Evolutionary conservation across 2,888 invertebrate species (phyloP).

Genomic region (Oegoconia quadripuncta): DNA sequence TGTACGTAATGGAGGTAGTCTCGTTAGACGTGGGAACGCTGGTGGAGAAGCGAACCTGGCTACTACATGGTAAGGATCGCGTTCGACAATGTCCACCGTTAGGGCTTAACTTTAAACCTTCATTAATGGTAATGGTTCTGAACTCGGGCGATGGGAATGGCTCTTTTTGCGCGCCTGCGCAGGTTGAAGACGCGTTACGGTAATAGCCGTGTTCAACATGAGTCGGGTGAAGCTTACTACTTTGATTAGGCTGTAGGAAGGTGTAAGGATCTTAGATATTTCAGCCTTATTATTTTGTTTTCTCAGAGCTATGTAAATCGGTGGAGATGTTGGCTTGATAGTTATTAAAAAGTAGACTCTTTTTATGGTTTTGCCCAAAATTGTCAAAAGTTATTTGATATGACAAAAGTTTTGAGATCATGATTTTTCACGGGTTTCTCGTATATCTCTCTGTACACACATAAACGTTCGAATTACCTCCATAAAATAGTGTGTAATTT

Average conservation of each 20-base stretch:
- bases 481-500: too few relatives aligned
- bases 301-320: too few relatives aligned
- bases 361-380: too few relatives aligned
- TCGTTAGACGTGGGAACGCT: conserved; percentile 75
- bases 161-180: conserved; percentile 54
- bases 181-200: conserved; percentile 41
- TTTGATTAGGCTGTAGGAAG: conserved; percentile 25
- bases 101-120: conserved; percentile 63
- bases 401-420: too few relatives aligned
- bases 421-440: too few relatives aligned
- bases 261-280: conserved; percentile 16
- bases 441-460: too few relatives aligned
- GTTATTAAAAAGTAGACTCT: too few relatives aligned
- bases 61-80: conserved; percentile 62
- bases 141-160: conserved; percentile 59
- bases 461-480: too few relatives aligned
- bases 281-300: neutral
- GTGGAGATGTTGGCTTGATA: too few relatives aligned
- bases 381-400: too few relatives aligned
- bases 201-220: conserved; percentile 56
- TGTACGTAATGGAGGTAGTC: conserved; percentile 69
- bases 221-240: conserved; percentile 15
- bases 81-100: conserved; percentile 68
- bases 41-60: conserved; percentile 33
- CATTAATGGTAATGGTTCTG: conserved; percentile 69